Percentiles rank a stretch among this genome's conserved stretches.
Conservation (phyloP, 2,797 vertebrate genomes). For the Oryzias sinensis region DNA sequence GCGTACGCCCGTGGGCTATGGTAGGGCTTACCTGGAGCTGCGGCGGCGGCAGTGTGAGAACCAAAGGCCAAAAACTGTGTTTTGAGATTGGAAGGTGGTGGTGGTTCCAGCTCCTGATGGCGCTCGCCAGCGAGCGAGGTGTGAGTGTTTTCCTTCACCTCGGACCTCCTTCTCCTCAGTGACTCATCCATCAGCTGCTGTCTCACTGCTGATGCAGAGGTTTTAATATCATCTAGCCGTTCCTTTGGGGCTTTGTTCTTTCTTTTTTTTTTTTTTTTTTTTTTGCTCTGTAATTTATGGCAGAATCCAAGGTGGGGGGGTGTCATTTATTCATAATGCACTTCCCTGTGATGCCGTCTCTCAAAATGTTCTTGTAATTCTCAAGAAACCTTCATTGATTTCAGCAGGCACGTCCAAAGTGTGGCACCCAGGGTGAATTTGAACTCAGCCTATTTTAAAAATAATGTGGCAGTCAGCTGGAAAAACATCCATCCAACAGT, state of each 20-base stretch:
- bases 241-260: slow-evolving; percentile 64
- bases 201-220: slow-evolving; percentile 27
- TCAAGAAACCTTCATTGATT: no score
- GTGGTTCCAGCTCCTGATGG: slow-evolving; percentile 47
- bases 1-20: no score
- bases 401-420: no score
- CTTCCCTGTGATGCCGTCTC: slow-evolving; percentile 69
- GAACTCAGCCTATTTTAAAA: no score
- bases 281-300: slow-evolving; percentile 52
- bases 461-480: no score
- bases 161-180: slow-evolving; percentile 40
- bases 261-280: slow-evolving; percentile 1
- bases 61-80: slow-evolving; percentile 57
- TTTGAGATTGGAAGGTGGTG: slow-evolving; percentile 49
- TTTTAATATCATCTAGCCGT: slow-evolving; percentile 33
- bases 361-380: neutral
- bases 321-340: slow-evolving; percentile 64
- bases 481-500: no score
- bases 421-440: no score
- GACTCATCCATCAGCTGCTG: slow-evolving; percentile 40
- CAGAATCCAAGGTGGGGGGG: slow-evolving; percentile 48
- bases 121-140: slow-evolving; percentile 1
- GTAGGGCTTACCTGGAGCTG: slow-evolving; percentile 46
- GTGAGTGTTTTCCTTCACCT: slow-evolving; percentile 35
- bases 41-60: slow-evolving; percentile 42